Base-by-base conservation (phyloP, 2,888 invertebrate genomes). In the Hypolimnas misippus region DNA sequence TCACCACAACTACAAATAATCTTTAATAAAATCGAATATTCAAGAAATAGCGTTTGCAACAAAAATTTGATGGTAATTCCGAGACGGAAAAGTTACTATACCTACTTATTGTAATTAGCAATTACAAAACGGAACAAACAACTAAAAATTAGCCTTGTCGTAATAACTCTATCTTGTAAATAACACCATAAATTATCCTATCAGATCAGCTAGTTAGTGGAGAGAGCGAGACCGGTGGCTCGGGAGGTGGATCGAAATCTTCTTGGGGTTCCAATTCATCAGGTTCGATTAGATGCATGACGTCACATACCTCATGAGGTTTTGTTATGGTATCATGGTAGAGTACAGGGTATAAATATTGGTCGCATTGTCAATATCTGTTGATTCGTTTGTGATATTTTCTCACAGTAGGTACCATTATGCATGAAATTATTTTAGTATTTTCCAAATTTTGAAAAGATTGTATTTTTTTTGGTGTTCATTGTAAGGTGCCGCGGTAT, bases 121-220 rank as follows among this genome's bases (percentile, higher is more conserved):
- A n/a, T n/a, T n/a, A n/a, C n/a, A n/a, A n/a, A n/a, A n/a, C n/a
- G n/a, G n/a, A n/a, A n/a, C n/a, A n/a, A n/a, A n/a, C n/a, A n/a
- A n/a, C n/a, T n/a, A n/a, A n/a, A n/a, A n/a, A n/a, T n/a, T n/a
- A n/a, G n/a, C n/a, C n/a, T n/a, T n/a, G n/a, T n/a, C n/a, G n/a
- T n/a, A 25, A 25, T n/a, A 21, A 5, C 3, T 17, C 17, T 10
- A 21, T 46, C 5, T 6, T 21, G 1, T 16, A 16, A 55, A n/a
- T 55, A 55, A 55, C 49, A 46, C 12, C 2, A 54, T 16, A 44
- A 52, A 63, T 53, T 66, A 54, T 65, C 63, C 44, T 67, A 52
- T 65, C 44, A 92, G 92, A 92, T 89, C 92, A 91, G 79, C 84
- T 91, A 81, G 89, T 91, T 77, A 86, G 80, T 79, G 91, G 89